Evolutionary conservation across 2,797 vertebrate species (phyloP).

Genomic region (Poecilia picta): DNA sequence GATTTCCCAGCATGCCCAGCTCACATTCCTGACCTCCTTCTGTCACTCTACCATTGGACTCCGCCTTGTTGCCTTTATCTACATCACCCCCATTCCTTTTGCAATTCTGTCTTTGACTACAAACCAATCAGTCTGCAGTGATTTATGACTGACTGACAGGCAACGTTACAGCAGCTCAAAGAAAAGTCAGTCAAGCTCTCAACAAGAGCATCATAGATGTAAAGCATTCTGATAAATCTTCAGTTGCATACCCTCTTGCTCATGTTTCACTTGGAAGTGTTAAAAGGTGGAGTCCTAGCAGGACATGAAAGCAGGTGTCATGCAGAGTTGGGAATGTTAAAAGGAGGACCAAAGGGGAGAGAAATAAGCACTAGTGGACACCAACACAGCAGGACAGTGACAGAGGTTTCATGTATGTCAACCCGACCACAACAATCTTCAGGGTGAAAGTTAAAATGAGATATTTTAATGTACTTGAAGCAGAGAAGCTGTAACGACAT

Average conservation of each 20-base stretch:
- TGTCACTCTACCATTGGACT: constrained; percentile 73
- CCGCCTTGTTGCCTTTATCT: constrained; percentile 40
- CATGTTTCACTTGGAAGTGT: constrained; percentile 19
- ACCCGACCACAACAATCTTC: background rate
- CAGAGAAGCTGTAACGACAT: background rate
- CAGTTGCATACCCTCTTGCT: constrained; percentile 2
- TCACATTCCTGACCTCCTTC: constrained; percentile 81
- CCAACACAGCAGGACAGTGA: constrained; percentile 27
- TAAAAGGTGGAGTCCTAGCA: constrained; percentile 29
- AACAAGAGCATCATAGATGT: constrained; percentile 13
- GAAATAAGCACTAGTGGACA: constrained; percentile 62
- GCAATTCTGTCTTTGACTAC: constrained; percentile 27
- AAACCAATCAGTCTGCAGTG: constrained; percentile 36
- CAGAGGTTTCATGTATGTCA: constrained; percentile 20
- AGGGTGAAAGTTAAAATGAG: background rate
- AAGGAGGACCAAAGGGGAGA: constrained; percentile 49
- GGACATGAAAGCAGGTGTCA: constrained; percentile 47
- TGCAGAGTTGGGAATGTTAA: constrained; percentile 56
- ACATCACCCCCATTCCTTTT: constrained; percentile 26
- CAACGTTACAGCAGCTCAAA: constrained; percentile 33
- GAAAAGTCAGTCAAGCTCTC: constrained; percentile 32
- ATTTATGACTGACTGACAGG: constrained; percentile 45
- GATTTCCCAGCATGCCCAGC: constrained; percentile 75
- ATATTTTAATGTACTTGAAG: background rate
- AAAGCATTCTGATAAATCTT: constrained; percentile 7